Base-by-base conservation (phyloP, 2,113 vertebrate species). In the Malurus alboscapulatus region DNA sequence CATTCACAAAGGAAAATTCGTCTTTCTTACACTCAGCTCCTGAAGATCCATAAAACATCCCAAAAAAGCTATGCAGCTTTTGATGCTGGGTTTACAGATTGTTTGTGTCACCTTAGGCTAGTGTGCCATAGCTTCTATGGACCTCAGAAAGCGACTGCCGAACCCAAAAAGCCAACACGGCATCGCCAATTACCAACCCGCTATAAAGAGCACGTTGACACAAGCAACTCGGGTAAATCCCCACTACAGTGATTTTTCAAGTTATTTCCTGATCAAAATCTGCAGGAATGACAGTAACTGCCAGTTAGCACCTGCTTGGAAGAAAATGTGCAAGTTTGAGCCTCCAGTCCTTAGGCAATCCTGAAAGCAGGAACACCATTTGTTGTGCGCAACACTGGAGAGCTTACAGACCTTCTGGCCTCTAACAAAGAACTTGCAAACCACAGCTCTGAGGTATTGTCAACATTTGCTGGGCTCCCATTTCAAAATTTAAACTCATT, bases 201-300 rank as follows among this genome's bases (percentile, higher is more conserved):
- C 40, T n/a, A 91, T 22, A 86, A 84, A 97, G 75, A 48, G 4
- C 68, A 29, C 21, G 27, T 68, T 79, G 59, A 83, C 51, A 90
- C 54, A 88, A 83, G 57, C 62, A 86, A 68, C 48, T 32, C 67
- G 68, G 72, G 57, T 47, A 91, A 84, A 74, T 57, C n/a, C 58
- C 18, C 29, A 86, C 55, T 59, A 15, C 48, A 77, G 27, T 24
- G 8, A 92, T 55, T 95, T 96, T 95, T 84, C 87, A 92, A 82
- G 58, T 17, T 86, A 73, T 34, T 93, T 96, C 77, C 74, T 87
- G 66, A 87, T 16, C 13, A 38, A 92, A 94, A 66, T n/a, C 86
- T 87, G 32, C 34, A 54, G 27, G 18, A 88, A 87, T 50, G 26
- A 61, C 34, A 85, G 38, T 2, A 0, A 5, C 51, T 83, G 51